Percentiles rank a stretch among this genome's conserved stretches.
These are phyloP conservation scores for Drosophila pachea DNA, from an alignment of 1,140 invertebrate species.

Conservation along the genomic window DNA sequence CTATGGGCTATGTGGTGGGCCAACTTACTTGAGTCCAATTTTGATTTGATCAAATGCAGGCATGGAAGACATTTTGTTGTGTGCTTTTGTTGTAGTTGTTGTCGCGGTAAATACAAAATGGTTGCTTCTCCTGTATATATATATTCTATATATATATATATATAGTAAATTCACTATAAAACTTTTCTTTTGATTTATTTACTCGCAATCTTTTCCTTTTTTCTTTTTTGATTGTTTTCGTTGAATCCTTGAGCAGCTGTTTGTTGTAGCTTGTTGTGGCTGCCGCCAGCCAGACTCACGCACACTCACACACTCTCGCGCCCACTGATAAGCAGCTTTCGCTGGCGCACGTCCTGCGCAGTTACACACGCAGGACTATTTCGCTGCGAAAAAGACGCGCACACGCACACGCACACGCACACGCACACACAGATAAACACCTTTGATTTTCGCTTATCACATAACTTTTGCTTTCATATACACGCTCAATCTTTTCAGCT, in stretches of 20 bases:
- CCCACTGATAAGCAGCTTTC: constrained; percentile 56
- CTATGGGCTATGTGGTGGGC: background rate
- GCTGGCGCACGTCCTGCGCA: constrained; percentile 53
- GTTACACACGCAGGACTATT: constrained; percentile 10
- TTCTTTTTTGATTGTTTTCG: constrained; percentile 19
- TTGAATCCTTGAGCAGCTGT: constrained; percentile 54
- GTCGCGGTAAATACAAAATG: constrained; percentile 11
- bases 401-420: constrained; percentile 44
- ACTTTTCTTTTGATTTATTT: background rate
- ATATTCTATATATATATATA: constrained; percentile 16
- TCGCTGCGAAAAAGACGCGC: background rate
- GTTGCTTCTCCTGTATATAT: constrained; percentile 5
- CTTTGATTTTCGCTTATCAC: constrained; percentile 45
- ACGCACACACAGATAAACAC: constrained; percentile 20
- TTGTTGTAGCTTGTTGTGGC: constrained; percentile 52
- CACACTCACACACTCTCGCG: constrained; percentile 20
- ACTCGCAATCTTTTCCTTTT: constrained; percentile 20
- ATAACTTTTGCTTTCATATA: constrained; percentile 50
- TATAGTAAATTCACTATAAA: constrained; percentile 6
- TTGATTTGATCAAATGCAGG: constrained; percentile 75
- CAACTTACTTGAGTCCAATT: constrained; percentile 76
- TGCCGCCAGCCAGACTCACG: constrained; percentile 26
- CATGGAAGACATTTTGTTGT: constrained; percentile 71
- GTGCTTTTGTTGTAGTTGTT: constrained; percentile 16
- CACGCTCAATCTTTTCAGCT: constrained; percentile 1